phyloP scores from a whole-genome alignment of 2,113 vertebrate genomes.

The Phalacrocorax aristotelis region DNA sequence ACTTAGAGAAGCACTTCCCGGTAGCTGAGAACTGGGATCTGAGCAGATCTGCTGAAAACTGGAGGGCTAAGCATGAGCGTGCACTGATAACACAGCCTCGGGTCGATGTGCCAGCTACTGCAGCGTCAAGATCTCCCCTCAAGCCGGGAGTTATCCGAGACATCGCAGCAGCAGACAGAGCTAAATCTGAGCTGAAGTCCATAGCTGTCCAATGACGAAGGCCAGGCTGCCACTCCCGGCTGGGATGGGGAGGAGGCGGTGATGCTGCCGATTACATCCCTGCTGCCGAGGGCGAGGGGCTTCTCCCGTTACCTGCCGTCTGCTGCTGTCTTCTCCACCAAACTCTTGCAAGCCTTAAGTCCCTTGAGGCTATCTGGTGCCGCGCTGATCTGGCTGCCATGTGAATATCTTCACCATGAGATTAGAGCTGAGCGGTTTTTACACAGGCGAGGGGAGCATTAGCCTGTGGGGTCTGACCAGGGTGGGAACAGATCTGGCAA shows the following conservation, averaged over 20 bases:
- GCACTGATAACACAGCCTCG: fast-evolving
- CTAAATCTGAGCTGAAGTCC: fast-evolving
- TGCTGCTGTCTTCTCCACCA: neutral
- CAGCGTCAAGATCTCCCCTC: fast-evolving
- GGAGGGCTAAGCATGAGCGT: neutral
- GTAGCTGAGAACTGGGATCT: fast-evolving
- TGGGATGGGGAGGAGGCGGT: fast-evolving
- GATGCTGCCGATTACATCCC: neutral
- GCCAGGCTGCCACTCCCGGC: fast-evolving
- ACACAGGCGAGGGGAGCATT: fast-evolving
- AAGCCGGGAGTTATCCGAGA: fast-evolving
- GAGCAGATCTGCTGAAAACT: neutral
- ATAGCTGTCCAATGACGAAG: neutral
- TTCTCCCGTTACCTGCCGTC: neutral
- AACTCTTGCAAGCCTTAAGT: neutral
- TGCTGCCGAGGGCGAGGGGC: neutral
- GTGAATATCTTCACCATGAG: neutral
- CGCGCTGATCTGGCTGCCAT: fast-evolving
- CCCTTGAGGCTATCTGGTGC: neutral
- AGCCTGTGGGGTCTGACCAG: neutral
- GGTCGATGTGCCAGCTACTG: neutral
- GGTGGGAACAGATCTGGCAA: neutral
- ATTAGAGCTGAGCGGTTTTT: neutral
- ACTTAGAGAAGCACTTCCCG: neutral
- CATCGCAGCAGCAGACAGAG: fast-evolving